A percentile compares a stretch with the other conserved stretches of the same genome.
phyloP scores from a whole-genome alignment of 2,113 vertebrate species.

The Phaetusa simplex region DNA sequence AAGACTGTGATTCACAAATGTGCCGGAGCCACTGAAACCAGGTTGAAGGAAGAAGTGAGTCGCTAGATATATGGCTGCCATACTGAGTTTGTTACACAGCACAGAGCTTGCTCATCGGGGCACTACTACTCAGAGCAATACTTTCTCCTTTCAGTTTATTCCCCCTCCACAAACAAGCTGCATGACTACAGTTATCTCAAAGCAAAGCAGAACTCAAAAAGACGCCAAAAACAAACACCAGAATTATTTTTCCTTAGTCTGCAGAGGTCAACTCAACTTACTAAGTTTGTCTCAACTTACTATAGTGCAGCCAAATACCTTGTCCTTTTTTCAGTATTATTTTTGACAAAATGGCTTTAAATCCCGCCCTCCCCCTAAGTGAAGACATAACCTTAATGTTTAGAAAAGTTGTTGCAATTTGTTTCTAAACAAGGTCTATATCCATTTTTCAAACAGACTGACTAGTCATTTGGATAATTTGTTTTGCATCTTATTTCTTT shows the following conservation, averaged over 20 bases:
- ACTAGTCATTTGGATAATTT: background rate
- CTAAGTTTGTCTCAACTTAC: background rate
- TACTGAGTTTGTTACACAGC: background rate
- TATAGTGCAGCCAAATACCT: background rate
- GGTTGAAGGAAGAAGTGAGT: background rate
- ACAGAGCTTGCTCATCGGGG: background rate
- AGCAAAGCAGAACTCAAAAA: background rate
- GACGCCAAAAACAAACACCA: background rate
- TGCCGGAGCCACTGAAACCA: background rate
- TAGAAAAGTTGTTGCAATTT: background rate
- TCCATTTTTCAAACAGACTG: background rate
- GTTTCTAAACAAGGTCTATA: background rate
- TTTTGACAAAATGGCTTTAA: background rate
- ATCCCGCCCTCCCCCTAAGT: accelerated
- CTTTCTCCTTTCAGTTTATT: background rate
- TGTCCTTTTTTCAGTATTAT: background rate
- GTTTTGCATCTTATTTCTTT: background rate
- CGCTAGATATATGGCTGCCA: accelerated
- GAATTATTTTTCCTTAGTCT: background rate
- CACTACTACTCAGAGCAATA: background rate
- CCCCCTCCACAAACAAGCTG: background rate
- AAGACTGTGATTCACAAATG: background rate
- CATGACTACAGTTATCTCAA: background rate
- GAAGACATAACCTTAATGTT: background rate
- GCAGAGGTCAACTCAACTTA: background rate